Evolutionary conservation across 2,888 invertebrate genomes (phyloP), one percentile per base, ranked within the genome.

Genomic region (Gandaritis pyraliata): DNA sequence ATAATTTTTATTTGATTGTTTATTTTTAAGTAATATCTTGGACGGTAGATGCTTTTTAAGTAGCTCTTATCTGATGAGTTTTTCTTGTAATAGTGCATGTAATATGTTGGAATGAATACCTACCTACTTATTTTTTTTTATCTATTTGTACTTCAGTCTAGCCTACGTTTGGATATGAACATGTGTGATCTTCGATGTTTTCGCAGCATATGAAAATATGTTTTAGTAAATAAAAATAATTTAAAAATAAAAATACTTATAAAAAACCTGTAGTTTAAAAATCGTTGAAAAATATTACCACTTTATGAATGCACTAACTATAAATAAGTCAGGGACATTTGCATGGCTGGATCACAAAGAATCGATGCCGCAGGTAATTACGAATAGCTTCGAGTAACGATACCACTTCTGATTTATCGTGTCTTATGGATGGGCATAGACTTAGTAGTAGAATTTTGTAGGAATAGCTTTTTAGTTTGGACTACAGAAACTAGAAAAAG

Each of bases 351-450:
- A 76, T 78, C 77, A 83, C 82, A 85, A 87, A 84, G 80, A 78
- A 82, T 87, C 80, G 78, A 84, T 87, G 83, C 82, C 69, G 71
- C 18, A 18, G 2, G 78, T 84, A 86, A 86, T 86, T 86, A 85
- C 83, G 81, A 85, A 85, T 83, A 81, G 82, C 80, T 80, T 73
- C 76, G 72, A 79, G 77, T 80, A 83, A 84, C 78, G 82, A 80
- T 80, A 81, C 58, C 70, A 53, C 57, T 61, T 68, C 72, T 81
- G 83, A 87, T 81, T 86, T 84, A 86, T 79, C 55, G 80, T 77
- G 72, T 66, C 72, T 72, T 80, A 79, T 73, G 78, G 72, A 68
- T 52, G 69, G 67, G 68, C 56, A 74, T 81, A 80, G 81, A 82
- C 80, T 43, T 33, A 18, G n/a, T 36, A 8, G 49, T 50, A 36